phyloP scores from a whole-genome alignment of 1,140 invertebrate species.

The Acromyrmex heyeri region DNA sequence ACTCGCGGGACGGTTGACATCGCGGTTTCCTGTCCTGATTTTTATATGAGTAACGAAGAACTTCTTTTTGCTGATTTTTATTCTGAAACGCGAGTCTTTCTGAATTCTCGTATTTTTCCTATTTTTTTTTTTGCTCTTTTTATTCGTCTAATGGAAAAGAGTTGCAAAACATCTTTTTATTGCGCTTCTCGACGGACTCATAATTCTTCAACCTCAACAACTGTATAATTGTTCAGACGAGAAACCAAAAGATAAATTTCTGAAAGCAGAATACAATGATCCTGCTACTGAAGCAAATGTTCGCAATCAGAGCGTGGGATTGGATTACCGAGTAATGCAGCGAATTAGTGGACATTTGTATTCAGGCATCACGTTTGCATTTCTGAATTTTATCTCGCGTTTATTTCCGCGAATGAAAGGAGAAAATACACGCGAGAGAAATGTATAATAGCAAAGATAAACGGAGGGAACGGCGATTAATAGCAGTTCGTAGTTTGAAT shows the following conservation, averaged over 20 bases:
- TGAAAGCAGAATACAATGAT: slow-evolving; percentile 30
- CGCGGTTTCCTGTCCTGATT: slow-evolving; percentile 28
- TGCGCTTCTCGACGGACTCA: slow-evolving; percentile 6
- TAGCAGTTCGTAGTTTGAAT: slow-evolving; percentile 36
- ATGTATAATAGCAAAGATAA: not conserved
- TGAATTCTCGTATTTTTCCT: not conserved
- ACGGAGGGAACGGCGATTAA: slow-evolving; percentile 26
- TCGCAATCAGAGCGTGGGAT: slow-evolving; percentile 45
- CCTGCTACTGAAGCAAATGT: slow-evolving; percentile 29
- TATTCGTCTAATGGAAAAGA: slow-evolving; percentile 6
- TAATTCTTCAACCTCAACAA: slow-evolving; percentile 9
- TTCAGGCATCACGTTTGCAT: slow-evolving; percentile 14
- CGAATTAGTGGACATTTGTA: slow-evolving; percentile 52
- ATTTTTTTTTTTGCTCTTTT: not conserved
- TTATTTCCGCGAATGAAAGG: slow-evolving; percentile 7
- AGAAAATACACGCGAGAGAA: not conserved
- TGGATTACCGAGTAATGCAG: slow-evolving; percentile 27
- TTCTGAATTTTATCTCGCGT: slow-evolving; percentile 42
- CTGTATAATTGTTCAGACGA: not conserved
- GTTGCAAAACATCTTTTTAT: slow-evolving; percentile 10
- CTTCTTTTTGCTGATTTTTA: slow-evolving; percentile 13
- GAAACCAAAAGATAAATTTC: slow-evolving; percentile 28
- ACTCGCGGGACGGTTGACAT: slow-evolving; percentile 9
- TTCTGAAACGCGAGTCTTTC: not conserved
- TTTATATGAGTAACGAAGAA: not conserved